Evolutionary conservation across 2,113 vertebrate species (phyloP), one percentile per base, ranked within the genome.

Genomic region (Daphoenositta chrysoptera): DNA sequence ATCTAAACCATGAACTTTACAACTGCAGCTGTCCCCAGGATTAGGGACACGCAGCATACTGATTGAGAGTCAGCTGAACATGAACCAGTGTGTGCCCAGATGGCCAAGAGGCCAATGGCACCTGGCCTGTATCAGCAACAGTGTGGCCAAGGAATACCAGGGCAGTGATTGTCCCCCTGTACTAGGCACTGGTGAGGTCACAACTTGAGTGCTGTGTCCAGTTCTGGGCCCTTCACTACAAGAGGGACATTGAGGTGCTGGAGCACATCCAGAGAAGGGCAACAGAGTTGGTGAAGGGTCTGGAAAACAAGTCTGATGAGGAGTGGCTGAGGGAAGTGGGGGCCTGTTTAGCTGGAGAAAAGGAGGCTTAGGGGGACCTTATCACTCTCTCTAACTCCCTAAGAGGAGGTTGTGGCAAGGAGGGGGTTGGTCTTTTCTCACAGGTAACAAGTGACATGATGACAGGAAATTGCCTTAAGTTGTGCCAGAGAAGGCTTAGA

Each of bases 151-250:
- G 47, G 40, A 27, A 1, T 35, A 9, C 0, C n/a, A 69, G 18
- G 31, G 26, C 24, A 48, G 14, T 0, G 47, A 42, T 27, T 42
- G 28, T 50, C 8, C 23, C 19, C 1, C 15, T 13, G 8, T 30
- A 14, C 1, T 0, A 0, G 0, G 13, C 45, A 6, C 28, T 60
- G n/a, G 1, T 40, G 40, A 54, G 21, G 35, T 15, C 47, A 54
- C 70, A 48, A 24, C 47, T 69, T 0, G 0, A 54, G 15, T 69
- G 21, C n/a, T 69, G 24, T 35, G 17, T 61, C 17, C 47, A 47
- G 11, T 40, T 54, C 42, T 13, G 11, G n/a, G 39, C 8, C 21
- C 20, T 6, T 35, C 40, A 13, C 30, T 40, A 5, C n/a, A 61
- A 31, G 26, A 31, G 10, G 12, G 54, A 54, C 45, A 47, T 4